Evolutionary conservation across 2,888 invertebrate species (phyloP), one percentile per base, ranked within the genome.

Genomic region (Ctena decussata): DNA sequence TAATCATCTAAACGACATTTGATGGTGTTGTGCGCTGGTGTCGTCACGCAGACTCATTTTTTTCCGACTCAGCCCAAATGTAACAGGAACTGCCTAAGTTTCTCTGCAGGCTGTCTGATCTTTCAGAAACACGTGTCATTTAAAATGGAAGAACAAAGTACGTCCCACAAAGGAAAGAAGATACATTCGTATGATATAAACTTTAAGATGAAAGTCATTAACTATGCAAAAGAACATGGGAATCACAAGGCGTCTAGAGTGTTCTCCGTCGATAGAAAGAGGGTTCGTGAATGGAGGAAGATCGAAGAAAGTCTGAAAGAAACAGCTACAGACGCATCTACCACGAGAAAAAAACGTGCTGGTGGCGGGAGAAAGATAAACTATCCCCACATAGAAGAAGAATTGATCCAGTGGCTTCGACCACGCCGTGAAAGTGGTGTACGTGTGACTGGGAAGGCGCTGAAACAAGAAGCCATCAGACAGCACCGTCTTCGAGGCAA

Each of bases 361-460:
- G 32, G 70, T 70, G 70, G 6, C 2, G 37, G 70, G 39, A 70
- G 41, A 70, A 37, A 41, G n/a, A 41, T 70, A 21, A 41, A 24
- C 37, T 70, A 8, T 27, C 70, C 70, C n/a, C 39, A 70, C 18
- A 70, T 70, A 8, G 70, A 70, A 70, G n/a, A 70, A 35, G 39
- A 70, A 41, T 18, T 70, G 5, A 37, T 70, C 11, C 37, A 37
- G 21, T 70, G 70, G 70, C 18, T 70, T 8, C 2, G 18, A 11
- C 8, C 37, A 37, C 18, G 70, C 1, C 37, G 70, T 39, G 37
- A 37, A 70, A 24, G 39, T 39, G 41, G 70, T 70, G 70, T 35
- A 35, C 37, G 70, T 32, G 70, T 70, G 70, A 70, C 70, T 8
- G 70, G 70, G 3, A 70, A 35, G 18, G 2, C 70, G 3, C 18